Conservation (phyloP, 2,797 vertebrate species). For the Zenarchopterus dispar region DNA sequence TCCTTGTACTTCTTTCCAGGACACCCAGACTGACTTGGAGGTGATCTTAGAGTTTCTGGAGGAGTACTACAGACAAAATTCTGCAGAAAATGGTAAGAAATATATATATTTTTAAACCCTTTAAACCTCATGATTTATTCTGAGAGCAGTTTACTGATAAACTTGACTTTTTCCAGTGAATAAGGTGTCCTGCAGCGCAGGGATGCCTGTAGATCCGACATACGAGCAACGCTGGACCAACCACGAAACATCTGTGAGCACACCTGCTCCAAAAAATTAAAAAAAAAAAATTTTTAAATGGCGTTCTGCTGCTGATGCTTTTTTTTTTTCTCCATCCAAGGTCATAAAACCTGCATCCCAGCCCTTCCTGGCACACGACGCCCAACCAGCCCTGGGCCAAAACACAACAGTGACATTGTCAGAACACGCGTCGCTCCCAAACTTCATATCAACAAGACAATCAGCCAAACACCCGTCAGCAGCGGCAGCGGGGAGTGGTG, state of each 20-base stretch:
- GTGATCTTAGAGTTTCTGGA: conserved; percentile 85
- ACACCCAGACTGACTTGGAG: conserved; percentile 81
- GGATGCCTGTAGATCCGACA: conserved; percentile 11
- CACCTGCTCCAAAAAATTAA: neutral
- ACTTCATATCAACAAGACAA: conserved; percentile 49
- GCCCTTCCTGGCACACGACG: conserved; percentile 32
- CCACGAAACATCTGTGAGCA: conserved; percentile 58
- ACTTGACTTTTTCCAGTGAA: conserved; percentile 35
- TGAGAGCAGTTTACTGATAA: neutral
- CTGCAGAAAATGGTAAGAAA: conserved; percentile 53
- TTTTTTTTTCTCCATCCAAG: conserved; percentile 26
- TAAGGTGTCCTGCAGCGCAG: conserved; percentile 35
- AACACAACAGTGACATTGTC: conserved; percentile 49
- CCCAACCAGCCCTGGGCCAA: conserved; percentile 17
- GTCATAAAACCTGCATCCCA: conserved; percentile 45
- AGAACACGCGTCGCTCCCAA: conserved; percentile 50
- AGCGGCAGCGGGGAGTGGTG: conserved; percentile 73
- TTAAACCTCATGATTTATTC: neutral
- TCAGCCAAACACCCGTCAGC: conserved; percentile 46
- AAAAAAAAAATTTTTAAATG: neutral
- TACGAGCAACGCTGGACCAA: conserved; percentile 42
- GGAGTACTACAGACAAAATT: conserved; percentile 81
- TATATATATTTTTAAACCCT: neutral
- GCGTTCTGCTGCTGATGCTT: neutral
- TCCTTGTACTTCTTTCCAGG: conserved; percentile 63